Percentiles rank a stretch among this genome's conserved stretches.
Evolutionary conservation across 2,797 vertebrate species (phyloP).

Genomic region (Lutjanus campechanus): DNA sequence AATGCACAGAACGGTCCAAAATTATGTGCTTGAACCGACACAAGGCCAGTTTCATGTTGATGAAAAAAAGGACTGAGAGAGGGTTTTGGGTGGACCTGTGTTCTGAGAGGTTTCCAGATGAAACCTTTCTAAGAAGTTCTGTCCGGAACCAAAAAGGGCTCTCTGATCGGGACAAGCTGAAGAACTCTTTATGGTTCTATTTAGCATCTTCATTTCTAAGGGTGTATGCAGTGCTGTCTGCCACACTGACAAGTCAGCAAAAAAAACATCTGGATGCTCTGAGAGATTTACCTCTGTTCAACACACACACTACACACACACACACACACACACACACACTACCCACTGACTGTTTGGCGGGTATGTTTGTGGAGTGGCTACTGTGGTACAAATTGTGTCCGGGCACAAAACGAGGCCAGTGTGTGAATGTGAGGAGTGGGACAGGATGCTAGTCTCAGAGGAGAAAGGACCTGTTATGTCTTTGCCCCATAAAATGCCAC

Average conservation of each 20-base stretch:
- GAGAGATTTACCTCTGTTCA: constrained; percentile 61
- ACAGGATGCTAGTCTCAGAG: constrained; percentile 37
- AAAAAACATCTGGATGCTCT: constrained; percentile 60
- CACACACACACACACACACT: constrained; percentile 40
- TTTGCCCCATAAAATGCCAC: constrained; percentile 43
- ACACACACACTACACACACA: constrained; percentile 39
- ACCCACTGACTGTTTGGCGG: constrained; percentile 44
- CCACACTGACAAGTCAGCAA: constrained; percentile 59
- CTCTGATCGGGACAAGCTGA: too few species aligned
- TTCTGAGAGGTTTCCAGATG: too few species aligned
- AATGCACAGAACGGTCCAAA: too few species aligned
- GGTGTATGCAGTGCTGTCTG: constrained; percentile 30
- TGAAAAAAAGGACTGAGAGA: too few species aligned
- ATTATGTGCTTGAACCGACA: too few species aligned
- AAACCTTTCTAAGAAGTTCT: too few species aligned
- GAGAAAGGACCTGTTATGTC: constrained; percentile 55
- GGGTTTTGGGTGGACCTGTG: too few species aligned
- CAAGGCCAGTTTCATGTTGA: too few species aligned
- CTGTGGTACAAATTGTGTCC: constrained; percentile 64
- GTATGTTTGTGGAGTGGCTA: constrained; percentile 69
- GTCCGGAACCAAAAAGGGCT: too few species aligned
- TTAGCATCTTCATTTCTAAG: too few species aligned
- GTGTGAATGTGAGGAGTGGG: constrained; percentile 43
- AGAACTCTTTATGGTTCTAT: too few species aligned
- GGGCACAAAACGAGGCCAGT: constrained; percentile 53